Conservation (phyloP, 2,113 vertebrate genomes). For the Scortum barcoo region DNA sequence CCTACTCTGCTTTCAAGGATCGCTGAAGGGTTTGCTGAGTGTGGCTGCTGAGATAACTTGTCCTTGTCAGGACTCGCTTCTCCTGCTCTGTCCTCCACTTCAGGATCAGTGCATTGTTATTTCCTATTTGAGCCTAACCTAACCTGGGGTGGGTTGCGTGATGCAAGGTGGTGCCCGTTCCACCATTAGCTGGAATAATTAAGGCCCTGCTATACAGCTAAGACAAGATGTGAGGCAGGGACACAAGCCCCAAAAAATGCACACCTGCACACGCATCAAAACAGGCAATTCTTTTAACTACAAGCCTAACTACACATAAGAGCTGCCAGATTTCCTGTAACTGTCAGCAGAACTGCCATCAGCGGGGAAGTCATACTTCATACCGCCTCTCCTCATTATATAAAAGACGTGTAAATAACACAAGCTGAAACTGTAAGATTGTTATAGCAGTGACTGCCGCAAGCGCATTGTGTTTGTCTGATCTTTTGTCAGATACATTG, state of each 20-base stretch:
- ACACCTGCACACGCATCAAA: slow-evolving; percentile 47
- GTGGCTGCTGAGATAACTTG: slow-evolving; percentile 56
- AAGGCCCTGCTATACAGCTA: slow-evolving; percentile 48
- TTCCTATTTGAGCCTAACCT: slow-evolving; percentile 40
- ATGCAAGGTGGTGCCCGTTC: slow-evolving; percentile 24
- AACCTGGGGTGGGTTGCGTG: background rate
- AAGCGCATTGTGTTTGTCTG: slow-evolving; percentile 20
- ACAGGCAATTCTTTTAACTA: slow-evolving; percentile 24
- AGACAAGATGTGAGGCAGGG: slow-evolving; percentile 49
- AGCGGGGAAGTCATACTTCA: slow-evolving; percentile 5
- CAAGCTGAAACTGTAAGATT: background rate
- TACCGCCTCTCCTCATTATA: background rate
- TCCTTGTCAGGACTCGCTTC: slow-evolving; percentile 28
- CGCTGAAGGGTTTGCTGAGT: slow-evolving; percentile 37
- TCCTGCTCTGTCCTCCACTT: slow-evolving; percentile 30
- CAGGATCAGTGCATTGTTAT: slow-evolving; percentile 29
- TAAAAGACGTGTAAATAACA: background rate
- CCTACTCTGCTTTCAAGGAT: slow-evolving; percentile 43
- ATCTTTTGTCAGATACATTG: slow-evolving; percentile 45
- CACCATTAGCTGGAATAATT: slow-evolving; percentile 21
- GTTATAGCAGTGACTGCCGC: background rate
- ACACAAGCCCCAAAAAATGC: slow-evolving; percentile 5
- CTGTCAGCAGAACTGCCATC: slow-evolving; percentile 51
- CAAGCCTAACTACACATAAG: slow-evolving; percentile 5
- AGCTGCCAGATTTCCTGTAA: slow-evolving; percentile 25